Conservation (phyloP, 2,888 invertebrate genomes). For the Cremastinae sp. region DNA sequence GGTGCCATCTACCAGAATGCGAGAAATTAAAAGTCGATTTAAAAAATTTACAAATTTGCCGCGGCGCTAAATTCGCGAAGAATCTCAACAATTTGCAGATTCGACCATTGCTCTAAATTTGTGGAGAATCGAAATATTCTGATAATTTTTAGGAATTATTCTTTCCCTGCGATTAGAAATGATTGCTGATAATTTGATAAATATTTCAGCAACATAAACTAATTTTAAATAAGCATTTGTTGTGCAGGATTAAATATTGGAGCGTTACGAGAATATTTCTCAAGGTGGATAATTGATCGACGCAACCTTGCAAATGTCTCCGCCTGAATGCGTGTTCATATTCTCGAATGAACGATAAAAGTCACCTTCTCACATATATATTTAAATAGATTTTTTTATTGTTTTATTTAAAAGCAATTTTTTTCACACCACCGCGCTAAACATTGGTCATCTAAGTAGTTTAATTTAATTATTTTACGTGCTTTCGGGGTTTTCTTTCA, state of each 20-base stretch:
- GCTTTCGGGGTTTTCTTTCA: constrained; percentile 3
- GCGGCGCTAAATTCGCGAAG: too few relatives aligned
- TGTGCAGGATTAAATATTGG: not conserved
- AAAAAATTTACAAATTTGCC: too few relatives aligned
- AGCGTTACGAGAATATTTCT: not conserved
- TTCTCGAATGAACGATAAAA: constrained; percentile 13
- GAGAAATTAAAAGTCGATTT: too few relatives aligned
- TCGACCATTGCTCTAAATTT: too few relatives aligned
- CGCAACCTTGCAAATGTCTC: constrained; percentile 14
- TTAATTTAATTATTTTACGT: constrained; percentile 70
- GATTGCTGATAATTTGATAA: too few relatives aligned
- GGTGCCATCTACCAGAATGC: too few relatives aligned
- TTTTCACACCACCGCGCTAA: constrained; percentile 74
- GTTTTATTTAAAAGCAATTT: constrained; percentile 72
- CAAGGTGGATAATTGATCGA: constrained; percentile 9
- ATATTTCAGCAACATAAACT: too few relatives aligned
- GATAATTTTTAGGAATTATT: too few relatives aligned
- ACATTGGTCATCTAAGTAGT: constrained; percentile 71
- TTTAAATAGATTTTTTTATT: constrained; percentile 71
- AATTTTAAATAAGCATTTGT: too few relatives aligned
- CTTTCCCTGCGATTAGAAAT: too few relatives aligned
- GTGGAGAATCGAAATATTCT: too few relatives aligned
- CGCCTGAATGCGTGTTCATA: not conserved
- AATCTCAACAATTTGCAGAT: too few relatives aligned
- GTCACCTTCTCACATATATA: constrained; percentile 61